phyloP scores from a whole-genome alignment of 2,797 vertebrate species.

The Hyperoplus lanceolatus region DNA sequence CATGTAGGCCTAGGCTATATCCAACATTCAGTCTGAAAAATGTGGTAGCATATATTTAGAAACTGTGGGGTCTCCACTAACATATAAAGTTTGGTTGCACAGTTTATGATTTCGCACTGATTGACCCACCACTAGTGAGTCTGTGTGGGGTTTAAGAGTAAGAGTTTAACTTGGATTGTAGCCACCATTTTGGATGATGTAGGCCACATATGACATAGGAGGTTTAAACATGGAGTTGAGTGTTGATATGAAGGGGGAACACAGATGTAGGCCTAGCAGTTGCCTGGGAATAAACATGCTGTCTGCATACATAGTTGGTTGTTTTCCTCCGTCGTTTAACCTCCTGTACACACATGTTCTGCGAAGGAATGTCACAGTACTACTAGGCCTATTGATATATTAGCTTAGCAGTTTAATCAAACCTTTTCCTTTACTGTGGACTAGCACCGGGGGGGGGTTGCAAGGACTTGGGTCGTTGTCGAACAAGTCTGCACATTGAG shows the following conservation, averaged over 20 bases:
- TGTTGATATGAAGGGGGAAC: not conserved
- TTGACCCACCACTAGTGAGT: not conserved
- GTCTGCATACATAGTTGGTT: not conserved
- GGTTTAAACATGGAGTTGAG: not conserved
- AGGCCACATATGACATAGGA: not conserved
- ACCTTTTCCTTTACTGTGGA: slow-evolving; percentile 17
- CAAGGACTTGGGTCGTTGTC: slow-evolving; percentile 39
- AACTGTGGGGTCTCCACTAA: not conserved
- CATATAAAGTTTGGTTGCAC: not conserved
- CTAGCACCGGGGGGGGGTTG: slow-evolving; percentile 47
- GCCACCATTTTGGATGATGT: slow-evolving; percentile 11
- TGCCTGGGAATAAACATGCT: not conserved
- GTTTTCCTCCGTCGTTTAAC: slow-evolving; percentile 5
- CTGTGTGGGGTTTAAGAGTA: not conserved
- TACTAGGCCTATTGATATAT: not conserved
- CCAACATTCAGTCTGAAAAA: not conserved
- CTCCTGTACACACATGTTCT: not conserved
- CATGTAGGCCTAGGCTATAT: not conserved
- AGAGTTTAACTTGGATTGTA: not conserved
- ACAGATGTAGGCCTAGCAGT: not conserved
- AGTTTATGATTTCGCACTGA: not conserved
- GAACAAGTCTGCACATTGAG: slow-evolving; percentile 73
- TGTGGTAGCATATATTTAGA: not conserved
- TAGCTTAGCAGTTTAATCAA: slow-evolving; percentile 22
- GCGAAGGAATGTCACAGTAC: not conserved